Evolutionary conservation across 2,797 vertebrate species (phyloP).

Genomic region (Euphonia xanthogaster): DNA sequence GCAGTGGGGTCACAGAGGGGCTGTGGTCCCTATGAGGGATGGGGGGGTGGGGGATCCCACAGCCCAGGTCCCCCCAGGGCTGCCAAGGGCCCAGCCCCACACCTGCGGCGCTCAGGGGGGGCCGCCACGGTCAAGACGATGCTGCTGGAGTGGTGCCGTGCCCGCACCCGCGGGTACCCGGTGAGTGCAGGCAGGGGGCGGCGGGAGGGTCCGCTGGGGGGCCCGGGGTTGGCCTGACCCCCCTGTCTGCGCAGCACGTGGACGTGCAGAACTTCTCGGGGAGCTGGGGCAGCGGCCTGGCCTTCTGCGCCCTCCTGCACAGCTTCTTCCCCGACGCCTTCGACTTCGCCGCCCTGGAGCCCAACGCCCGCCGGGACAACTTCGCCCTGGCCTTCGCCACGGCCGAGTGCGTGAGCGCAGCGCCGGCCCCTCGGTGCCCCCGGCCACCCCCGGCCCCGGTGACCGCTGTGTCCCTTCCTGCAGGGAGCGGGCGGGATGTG

Average conservation of each 20-base stretch:
- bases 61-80: conserved; percentile 46
- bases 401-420: conserved; percentile 69
- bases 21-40: background rate
- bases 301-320: conserved; percentile 78
- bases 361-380: conserved; percentile 63
- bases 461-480: background rate
- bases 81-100: conserved; percentile 61
- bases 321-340: conserved; percentile 79
- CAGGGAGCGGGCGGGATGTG: conserved; percentile 73
- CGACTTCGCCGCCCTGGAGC: conserved; percentile 69
- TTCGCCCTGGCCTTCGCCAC: conserved; percentile 74
- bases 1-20: background rate
- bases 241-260: conserved; percentile 43
- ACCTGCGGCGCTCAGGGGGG: conserved; percentile 56
- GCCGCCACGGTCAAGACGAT: conserved; percentile 69
- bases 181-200: background rate
- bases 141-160: conserved; percentile 78
- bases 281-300: conserved; percentile 78
- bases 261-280: conserved; percentile 79
- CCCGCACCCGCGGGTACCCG: conserved; percentile 75
- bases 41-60: background rate
- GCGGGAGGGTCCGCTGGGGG: rapidly evolving
- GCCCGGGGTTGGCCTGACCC: background rate
- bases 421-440: rapidly evolving
- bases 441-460: background rate